Evolutionary conservation across 2,113 vertebrate species (phyloP), one percentile per base, ranked within the genome.

Genomic region (Psittacara wagleri): DNA sequence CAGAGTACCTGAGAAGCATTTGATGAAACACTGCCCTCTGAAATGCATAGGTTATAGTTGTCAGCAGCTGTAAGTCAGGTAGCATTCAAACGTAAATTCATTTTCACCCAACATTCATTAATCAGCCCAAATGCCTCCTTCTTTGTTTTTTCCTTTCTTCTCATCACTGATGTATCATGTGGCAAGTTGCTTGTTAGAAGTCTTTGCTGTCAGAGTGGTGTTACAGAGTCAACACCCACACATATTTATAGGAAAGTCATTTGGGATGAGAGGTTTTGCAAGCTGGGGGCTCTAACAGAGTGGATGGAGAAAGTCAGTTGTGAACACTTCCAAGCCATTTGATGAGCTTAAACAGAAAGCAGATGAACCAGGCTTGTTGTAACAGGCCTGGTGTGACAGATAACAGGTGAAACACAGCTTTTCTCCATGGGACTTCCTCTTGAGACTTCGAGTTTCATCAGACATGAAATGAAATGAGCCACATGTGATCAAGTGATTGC

Each of bases 21-120:
- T 89, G 89, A 91, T 85, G 81, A 75, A 86, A 55, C 22, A 9
- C 54, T 74, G 57, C 43, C 84, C 70, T 83, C 59, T 33, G 59
- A 78, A 85, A 85, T 4, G 35, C 74, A 51, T 24, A 67, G 91
- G 74, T 85, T 79, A 72, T 33, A 17, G 12, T 11, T 73, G 74
- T 46, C 90, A 74, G 87, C 63, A 73, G 87, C 77, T 80, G 24
- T 79, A 72, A 64, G 63, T 25, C 81, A 73, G 77, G 16, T 70
- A 66, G 78, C 23, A 4, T 59, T 85, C 70, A 62, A 10, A 66
- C 10, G 64, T 25, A 33, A 90, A 86, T 74, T 90, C 49, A 29
- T 93, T 95, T 35, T 33, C 75, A 62, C 41, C 10, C 67, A 46
- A 31, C 15, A 17, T 17, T 77, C 13, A 7, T 74, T 92, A 80